These are phyloP conservation scores for Congeria kusceri DNA, from an alignment of 2,888 invertebrate species.

Conservation along the genomic window DNA sequence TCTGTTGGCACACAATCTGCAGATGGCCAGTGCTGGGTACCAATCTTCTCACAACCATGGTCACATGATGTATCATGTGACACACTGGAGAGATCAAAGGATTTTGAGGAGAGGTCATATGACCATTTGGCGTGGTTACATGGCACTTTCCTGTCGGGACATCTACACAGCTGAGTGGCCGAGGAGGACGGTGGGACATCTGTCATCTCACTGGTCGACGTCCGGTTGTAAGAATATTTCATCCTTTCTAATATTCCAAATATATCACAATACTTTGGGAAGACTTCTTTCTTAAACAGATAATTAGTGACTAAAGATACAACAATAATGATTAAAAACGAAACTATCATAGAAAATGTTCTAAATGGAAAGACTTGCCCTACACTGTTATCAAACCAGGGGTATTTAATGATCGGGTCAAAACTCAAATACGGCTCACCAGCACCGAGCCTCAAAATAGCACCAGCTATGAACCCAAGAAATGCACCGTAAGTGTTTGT, in stretches of 20 bases:
- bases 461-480: constrained; percentile 89
- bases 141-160: too few species aligned
- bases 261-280: constrained; percentile 26
- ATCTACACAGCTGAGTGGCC: too few species aligned
- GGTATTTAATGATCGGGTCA: constrained; percentile 94
- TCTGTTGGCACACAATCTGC: too few species aligned
- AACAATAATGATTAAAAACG: constrained; percentile 83
- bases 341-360: constrained; percentile 96
- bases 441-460: constrained; percentile 92
- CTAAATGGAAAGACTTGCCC: constrained; percentile 97
- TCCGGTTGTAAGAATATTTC: too few species aligned
- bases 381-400: constrained; percentile 88
- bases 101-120: too few species aligned
- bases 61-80: too few species aligned
- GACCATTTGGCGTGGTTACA: too few species aligned
- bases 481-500: constrained; percentile 79
- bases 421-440: constrained; percentile 94
- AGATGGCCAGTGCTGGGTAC: too few species aligned
- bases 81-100: too few species aligned
- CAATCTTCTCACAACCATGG: too few species aligned
- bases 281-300: constrained; percentile 31
- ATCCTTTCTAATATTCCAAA: constrained; percentile 5
- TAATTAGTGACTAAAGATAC: constrained; percentile 63
- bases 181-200: too few species aligned
- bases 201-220: too few species aligned